Evolutionary conservation across 2,888 invertebrate genomes (phyloP).

Genomic region (Drosophila sordidula): DNA sequence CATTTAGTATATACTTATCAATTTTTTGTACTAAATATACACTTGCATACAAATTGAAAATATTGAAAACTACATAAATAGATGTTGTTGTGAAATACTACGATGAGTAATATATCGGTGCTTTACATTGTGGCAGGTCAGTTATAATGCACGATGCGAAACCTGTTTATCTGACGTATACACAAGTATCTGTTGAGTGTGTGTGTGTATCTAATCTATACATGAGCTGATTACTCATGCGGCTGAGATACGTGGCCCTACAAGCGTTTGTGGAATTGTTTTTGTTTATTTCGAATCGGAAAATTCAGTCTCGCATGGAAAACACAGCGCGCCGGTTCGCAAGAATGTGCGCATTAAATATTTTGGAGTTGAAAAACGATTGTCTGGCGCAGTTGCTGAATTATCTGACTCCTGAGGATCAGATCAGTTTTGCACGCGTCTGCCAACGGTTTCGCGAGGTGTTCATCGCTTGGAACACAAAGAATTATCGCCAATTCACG

Average conservation of each 20-base stretch:
- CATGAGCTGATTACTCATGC: conserved; percentile 52
- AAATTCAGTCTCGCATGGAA: conserved; percentile 35
- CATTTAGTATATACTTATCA: too few relatives aligned
- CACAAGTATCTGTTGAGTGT: too few relatives aligned
- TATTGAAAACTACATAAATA: background rate
- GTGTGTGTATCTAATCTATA: conserved; percentile 18
- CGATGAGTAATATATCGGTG: background rate
- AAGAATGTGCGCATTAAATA: conserved; percentile 35
- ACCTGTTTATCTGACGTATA: conserved; percentile 19
- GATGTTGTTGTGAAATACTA: background rate
- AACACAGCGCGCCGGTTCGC: conserved; percentile 5
- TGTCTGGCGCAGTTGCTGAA: conserved; percentile 49
- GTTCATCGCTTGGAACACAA: conserved; percentile 10
- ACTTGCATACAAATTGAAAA: background rate
- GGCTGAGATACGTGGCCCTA: conserved; percentile 52
- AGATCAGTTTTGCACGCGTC: conserved; percentile 47
- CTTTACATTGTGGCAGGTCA: conserved; percentile 51
- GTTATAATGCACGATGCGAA: conserved; percentile 21
- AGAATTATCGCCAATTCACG: conserved; percentile 36
- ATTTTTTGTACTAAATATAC: too few relatives aligned
- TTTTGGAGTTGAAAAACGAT: conserved; percentile 53
- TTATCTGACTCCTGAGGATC: conserved; percentile 35
- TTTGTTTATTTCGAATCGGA: background rate
- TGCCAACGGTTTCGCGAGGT: conserved; percentile 61
- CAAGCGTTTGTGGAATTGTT: conserved; percentile 5